These are phyloP conservation scores for Dreissena rostriformis DNA, from an alignment of 1,140 invertebrate genomes.

Conservation along the genomic window DNA sequence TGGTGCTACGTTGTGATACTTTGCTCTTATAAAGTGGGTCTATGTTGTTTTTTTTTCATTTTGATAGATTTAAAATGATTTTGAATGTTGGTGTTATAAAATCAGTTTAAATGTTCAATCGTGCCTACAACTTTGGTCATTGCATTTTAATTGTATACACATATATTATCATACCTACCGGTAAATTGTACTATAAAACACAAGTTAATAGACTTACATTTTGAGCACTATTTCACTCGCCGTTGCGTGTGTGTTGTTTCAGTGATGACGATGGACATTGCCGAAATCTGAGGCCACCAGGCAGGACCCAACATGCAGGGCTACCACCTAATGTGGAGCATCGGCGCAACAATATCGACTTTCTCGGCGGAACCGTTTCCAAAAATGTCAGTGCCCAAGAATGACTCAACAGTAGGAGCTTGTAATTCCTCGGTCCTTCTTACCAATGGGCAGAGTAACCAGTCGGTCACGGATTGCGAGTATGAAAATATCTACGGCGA, in stretches of 20 bases:
- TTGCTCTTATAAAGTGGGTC: no score
- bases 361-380: not conserved
- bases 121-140: not conserved
- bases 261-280: not conserved
- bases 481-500: not conserved
- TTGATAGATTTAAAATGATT: no score
- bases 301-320: not conserved
- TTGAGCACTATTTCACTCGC: no score
- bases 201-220: no score
- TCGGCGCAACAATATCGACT: not conserved
- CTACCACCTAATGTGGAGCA: not conserved
- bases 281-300: not conserved
- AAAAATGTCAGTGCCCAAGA: not conserved
- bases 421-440: not conserved
- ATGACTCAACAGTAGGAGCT: no score
- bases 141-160: not conserved
- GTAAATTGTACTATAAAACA: no score
- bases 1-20: no score
- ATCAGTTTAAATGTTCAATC: not conserved
- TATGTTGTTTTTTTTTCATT: no score
- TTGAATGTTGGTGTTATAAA: no score
- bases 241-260: not conserved
- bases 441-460: no score
- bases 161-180: not conserved
- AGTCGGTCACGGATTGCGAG: not conserved